These are phyloP conservation scores for Acrocephalus arundinaceus DNA, from an alignment of 2,113 vertebrate species.

Conservation along the genomic window DNA sequence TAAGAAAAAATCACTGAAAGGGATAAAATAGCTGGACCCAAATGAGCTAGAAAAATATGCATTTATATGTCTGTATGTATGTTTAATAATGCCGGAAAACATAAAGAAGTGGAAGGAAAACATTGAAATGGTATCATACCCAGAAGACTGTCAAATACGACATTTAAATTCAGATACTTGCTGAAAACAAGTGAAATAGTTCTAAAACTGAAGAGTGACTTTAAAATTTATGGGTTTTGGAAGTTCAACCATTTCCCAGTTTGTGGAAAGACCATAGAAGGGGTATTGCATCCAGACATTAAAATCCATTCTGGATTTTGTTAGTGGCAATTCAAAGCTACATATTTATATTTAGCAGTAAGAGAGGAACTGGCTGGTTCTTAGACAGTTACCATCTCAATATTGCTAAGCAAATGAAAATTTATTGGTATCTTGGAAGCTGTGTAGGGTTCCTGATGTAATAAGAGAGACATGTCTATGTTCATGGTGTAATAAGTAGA, in stretches of 20 bases:
- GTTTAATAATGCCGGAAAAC: neutral
- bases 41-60: neutral
- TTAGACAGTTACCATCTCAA: neutral
- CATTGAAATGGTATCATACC: neutral
- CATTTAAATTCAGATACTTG: neutral
- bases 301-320: neutral
- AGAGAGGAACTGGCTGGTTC: neutral
- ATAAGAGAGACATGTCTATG: neutral
- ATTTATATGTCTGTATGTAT: neutral
- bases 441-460: neutral
- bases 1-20: neutral
- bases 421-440: neutral
- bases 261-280: neutral
- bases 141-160: neutral
- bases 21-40: neutral
- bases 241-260: neutral
- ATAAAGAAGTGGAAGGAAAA: neutral
- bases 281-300: neutral
- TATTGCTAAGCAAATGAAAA: neutral
- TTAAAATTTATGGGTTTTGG: neutral
- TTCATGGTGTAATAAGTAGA: neutral
- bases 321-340: neutral
- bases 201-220: neutral
- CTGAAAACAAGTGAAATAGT: neutral
- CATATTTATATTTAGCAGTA: neutral